These are phyloP conservation scores for Jaculus jaculus DNA, from an alignment of 2,113 vertebrate genomes.

Conservation along the genomic window DNA sequence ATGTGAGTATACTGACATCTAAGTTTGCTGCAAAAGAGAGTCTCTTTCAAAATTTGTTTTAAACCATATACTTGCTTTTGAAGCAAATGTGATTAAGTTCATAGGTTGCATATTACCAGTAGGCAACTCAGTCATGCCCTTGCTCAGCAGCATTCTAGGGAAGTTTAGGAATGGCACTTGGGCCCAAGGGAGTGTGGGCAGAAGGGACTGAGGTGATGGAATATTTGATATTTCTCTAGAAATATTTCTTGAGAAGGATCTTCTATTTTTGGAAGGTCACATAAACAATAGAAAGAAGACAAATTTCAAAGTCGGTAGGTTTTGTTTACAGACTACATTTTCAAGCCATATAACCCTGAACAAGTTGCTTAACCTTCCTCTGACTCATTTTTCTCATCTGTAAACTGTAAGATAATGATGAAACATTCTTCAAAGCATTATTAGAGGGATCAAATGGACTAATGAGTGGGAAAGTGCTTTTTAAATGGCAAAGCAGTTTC, in stretches of 20 bases:
- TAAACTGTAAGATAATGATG: slow-evolving; percentile 48
- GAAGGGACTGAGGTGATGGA: no score
- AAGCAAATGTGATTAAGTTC: background rate
- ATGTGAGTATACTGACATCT: background rate
- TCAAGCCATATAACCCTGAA: background rate
- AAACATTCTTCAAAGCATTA: slow-evolving; percentile 36
- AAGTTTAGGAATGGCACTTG: background rate
- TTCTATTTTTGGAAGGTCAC: slow-evolving; percentile 11
- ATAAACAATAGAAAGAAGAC: background rate
- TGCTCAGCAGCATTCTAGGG: background rate
- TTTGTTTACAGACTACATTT: slow-evolving; percentile 6
- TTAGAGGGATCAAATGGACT: slow-evolving; percentile 58
- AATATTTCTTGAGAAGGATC: background rate
- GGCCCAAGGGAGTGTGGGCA: background rate
- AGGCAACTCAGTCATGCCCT: background rate
- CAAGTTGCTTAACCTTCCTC: background rate
- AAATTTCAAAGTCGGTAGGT: background rate
- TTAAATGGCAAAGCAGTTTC: slow-evolving; percentile 55
- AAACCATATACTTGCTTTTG: background rate
- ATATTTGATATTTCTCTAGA: background rate
- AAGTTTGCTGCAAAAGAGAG: background rate
- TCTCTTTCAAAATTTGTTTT: background rate
- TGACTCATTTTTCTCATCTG: slow-evolving; percentile 48
- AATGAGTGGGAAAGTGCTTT: slow-evolving; percentile 67
- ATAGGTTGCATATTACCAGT: background rate